phyloP scores from a whole-genome alignment of 2,888 invertebrate genomes.

The Polyploca ridens region DNA sequence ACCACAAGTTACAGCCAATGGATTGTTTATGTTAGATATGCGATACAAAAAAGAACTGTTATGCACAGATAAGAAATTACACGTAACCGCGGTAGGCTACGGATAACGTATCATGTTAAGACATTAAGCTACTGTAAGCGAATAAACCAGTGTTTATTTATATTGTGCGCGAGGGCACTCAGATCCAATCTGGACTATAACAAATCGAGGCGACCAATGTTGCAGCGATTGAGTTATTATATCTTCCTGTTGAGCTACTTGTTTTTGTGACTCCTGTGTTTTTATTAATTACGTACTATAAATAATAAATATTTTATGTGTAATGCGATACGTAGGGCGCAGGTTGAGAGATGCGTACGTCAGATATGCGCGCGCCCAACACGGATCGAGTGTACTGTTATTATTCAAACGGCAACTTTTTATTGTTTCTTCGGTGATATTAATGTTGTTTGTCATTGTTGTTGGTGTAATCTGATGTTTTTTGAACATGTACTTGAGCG shows the following conservation, averaged over 20 bases:
- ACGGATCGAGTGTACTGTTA: slow-evolving; percentile 64
- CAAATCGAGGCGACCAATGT: slow-evolving; percentile 76
- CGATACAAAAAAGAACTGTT: slow-evolving; percentile 11
- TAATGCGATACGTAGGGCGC: slow-evolving; percentile 73
- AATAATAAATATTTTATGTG: slow-evolving; percentile 84
- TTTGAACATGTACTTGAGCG: slow-evolving; percentile 36
- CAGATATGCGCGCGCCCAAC: slow-evolving; percentile 64
- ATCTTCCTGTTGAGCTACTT: slow-evolving; percentile 82
- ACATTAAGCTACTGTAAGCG: slow-evolving; percentile 72
- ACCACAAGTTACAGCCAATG: background rate
- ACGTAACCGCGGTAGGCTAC: slow-evolving; percentile 65
- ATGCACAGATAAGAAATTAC: slow-evolving; percentile 41
- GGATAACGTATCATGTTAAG: slow-evolving; percentile 72
- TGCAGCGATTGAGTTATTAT: slow-evolving; percentile 84
- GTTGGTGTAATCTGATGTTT: slow-evolving; percentile 47
- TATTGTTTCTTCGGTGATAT: slow-evolving; percentile 69
- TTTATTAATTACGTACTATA: slow-evolving; percentile 82
- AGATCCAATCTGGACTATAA: slow-evolving; percentile 82
- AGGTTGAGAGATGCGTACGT: slow-evolving; percentile 68
- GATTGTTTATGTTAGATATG: background rate
- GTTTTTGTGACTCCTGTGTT: slow-evolving; percentile 82
- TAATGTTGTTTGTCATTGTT: slow-evolving; percentile 55
- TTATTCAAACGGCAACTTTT: slow-evolving; percentile 74
- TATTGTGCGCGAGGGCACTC: slow-evolving; percentile 56
- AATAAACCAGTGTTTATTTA: slow-evolving; percentile 53